Percentiles rank a stretch among this genome's conserved stretches.
phyloP scores from a whole-genome alignment of 2,888 invertebrate species.

The Masnerella sp. region DNA sequence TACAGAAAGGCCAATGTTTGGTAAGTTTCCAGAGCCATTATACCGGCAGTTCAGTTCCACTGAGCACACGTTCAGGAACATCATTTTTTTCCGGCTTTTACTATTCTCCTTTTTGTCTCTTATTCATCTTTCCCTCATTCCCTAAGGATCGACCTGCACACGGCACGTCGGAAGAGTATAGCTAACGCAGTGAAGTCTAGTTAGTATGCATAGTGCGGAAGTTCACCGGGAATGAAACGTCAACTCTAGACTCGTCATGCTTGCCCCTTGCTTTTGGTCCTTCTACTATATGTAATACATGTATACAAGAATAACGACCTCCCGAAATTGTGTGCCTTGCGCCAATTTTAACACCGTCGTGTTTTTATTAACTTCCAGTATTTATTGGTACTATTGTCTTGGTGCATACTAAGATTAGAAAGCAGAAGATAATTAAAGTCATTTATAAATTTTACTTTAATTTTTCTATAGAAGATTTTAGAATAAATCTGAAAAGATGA shows the following conservation, averaged over 20 bases:
- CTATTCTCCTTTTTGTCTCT: slow-evolving; percentile 57
- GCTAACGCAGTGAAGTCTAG: slow-evolving; percentile 73
- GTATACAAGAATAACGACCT: slow-evolving; percentile 57
- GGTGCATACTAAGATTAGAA: too few relatives aligned
- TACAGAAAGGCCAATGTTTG: not conserved
- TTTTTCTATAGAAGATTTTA: too few relatives aligned
- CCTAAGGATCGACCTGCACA: slow-evolving; percentile 62
- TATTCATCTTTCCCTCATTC: slow-evolving; percentile 61
- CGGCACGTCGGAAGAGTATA: slow-evolving; percentile 64
- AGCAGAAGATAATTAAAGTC: too few relatives aligned
- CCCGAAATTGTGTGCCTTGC: slow-evolving; percentile 37
- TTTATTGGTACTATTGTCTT: too few relatives aligned
- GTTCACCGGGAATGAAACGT: slow-evolving; percentile 77
- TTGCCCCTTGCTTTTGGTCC: slow-evolving; percentile 71
- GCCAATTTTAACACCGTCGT: slow-evolving; percentile 23
- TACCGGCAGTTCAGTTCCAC: slow-evolving; percentile 63
- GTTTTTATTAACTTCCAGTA: slow-evolving; percentile 8
- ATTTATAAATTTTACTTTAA: too few relatives aligned
- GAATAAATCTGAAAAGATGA: too few relatives aligned
- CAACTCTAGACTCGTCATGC: slow-evolving; percentile 77
- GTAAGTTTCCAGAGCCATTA: slow-evolving; percentile 42
- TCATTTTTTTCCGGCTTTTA: slow-evolving; percentile 45
- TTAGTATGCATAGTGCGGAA: slow-evolving; percentile 77
- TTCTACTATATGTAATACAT: slow-evolving; percentile 63
- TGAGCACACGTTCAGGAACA: slow-evolving; percentile 16